Base-by-base conservation (phyloP, 2,113 vertebrate species). In the Ctenomys sociabilis region DNA sequence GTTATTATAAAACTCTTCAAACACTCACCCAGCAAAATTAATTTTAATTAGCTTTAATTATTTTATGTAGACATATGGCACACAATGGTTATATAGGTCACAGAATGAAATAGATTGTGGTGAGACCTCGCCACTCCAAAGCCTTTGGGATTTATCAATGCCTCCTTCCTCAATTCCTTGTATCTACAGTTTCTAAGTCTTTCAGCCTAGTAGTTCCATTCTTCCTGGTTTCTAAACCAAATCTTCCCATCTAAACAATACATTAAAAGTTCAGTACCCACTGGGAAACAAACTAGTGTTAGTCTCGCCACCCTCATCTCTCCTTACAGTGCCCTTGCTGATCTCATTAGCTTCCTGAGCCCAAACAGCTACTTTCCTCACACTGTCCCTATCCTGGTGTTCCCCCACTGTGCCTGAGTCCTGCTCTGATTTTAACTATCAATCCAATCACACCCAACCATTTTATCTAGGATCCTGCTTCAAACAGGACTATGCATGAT, bases 21-120 rank as follows among this genome's bases (percentile, higher is more conserved):
- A 96, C 24, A 78, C 21, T 95, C 92, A 93, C 77, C 82, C 82
- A 90, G 85, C 91, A 95, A 96, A 96, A 97, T 97, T 95, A 97
- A 97, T 95, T 95, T 92, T 88, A 93, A 97, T 97, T 95, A 92
- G 75, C 63, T 95, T 96, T 94, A 90, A 97, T 97, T 96, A 97
- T 97, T 95, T 59, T 89, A 63, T 45, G 61, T 66, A 73, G 77
- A 90, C 95, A 92, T 85, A 94, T n/a, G 90, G 77, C 61, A 61
- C 40, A 28, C 35, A 66, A 78, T 32, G 82, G 70, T 93, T 88
- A 92, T 35, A 82, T 93, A 85, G 92, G 95, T 94, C 85, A 88
- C 61, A 40, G 82, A 85, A 90, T 81, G 26, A 95, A 94, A 85
- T 16, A 64, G 77, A 82, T 88, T 24, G 6, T 40, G 16, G 24